Evolutionary conservation across 2,888 invertebrate species (phyloP), one percentile per base, ranked within the genome.

Genomic region (Neoscelio sp.): DNA sequence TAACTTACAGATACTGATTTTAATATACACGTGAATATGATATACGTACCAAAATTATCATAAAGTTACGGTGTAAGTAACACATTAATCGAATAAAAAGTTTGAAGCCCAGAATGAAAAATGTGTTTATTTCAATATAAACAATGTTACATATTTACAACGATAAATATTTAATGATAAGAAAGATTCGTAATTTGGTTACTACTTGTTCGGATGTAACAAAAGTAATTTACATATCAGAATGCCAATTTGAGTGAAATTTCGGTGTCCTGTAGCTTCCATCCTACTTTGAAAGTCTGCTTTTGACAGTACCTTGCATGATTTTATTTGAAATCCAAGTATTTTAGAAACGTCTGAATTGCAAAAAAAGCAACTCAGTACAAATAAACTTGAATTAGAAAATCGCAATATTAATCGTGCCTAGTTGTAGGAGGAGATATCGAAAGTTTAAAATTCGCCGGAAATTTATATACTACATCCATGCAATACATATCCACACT

Each of bases 71-170:
- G 23, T 23, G 6, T 23, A 23, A 23, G 6, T 23, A 23, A 23
- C 2, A 23, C 23, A 23, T 4, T 33, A 35, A 35, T 35, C 2
- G 13, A 28, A 26, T 2, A 13, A 26, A 46, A 26, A 5, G 7
- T 50, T 30, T 5, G 30, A 30, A 33, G 33, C 17, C 5, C 10
- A 35, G 18, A 52, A 20, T 52, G 33, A 35, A 52, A 52, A 52
- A 33, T 18, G 7, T 15, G 17, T 35, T 35, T 33, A 52, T 52
- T 52, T 33, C n/a, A 17, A 50, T 18, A 50, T 33, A 33, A 50
- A 50, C 33, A 28, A 17, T 17, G 15, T 30, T 33, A 50, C 50
- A 50, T 50, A 50, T 50, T 23, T 50, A 50, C 50, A 50, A 30
- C 6, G n/a, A 33, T 12, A n/a, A 38, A 38, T 38, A 12, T 35